These are phyloP conservation scores for Cathartes aura DNA, from an alignment of 2,113 vertebrate species.

Conservation along the genomic window DNA sequence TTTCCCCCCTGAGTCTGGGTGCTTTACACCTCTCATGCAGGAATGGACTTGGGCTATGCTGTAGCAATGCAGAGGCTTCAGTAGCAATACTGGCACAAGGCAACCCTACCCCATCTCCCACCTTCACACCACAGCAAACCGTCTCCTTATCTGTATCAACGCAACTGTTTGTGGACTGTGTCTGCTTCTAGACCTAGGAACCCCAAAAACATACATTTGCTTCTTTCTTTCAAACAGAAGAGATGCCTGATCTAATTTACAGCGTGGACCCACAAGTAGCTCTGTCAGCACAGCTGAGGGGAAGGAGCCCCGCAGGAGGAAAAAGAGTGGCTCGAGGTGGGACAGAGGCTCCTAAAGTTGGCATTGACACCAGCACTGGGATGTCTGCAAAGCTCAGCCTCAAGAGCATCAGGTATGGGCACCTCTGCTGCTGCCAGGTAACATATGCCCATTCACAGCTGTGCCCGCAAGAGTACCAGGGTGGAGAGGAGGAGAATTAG, in stretches of 20 bases:
- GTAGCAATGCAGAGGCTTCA: background rate
- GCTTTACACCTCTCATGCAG: background rate
- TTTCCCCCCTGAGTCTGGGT: background rate
- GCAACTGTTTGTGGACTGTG: no score
- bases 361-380: background rate
- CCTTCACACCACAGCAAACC: background rate
- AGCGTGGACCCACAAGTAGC: fast-evolving
- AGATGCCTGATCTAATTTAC: background rate
- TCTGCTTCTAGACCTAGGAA: background rate
- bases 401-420: background rate
- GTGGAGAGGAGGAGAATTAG: background rate
- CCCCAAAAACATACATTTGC: background rate
- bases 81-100: background rate
- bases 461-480: background rate
- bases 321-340: background rate
- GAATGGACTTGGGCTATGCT: background rate
- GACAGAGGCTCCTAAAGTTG: background rate
- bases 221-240: background rate
- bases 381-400: background rate
- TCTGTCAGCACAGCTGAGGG: background rate
- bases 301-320: background rate
- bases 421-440: background rate
- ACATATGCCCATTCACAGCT: background rate
- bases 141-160: background rate
- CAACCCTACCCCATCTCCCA: background rate